Base-by-base conservation (phyloP, 2,888 invertebrate genomes). In the Scaeva pyrastri region DNA sequence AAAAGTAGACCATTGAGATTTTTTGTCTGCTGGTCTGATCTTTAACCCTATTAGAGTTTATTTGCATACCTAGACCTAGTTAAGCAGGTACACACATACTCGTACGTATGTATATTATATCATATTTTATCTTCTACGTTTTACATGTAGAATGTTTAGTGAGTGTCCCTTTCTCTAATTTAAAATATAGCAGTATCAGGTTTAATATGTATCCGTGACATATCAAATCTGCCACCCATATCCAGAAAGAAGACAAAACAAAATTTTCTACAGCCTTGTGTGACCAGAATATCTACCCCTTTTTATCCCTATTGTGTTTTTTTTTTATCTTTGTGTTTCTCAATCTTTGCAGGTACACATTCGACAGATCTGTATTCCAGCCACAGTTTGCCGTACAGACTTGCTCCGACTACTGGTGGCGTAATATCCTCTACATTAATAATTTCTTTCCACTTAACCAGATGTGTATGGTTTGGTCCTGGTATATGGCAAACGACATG, bases 401-500 rank as follows among this genome's bases (percentile, higher is more conserved):
- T n/a, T 97, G 97, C 90, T 94, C 94, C 70, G 94, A 94, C 88
- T 96, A 94, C 91, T 97, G 97, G 97, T 97, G 97, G 97, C 93
- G 97, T 80, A 97, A 97, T 90, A 94, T 96, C n/a, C 93, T 97
- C 16, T 97, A 96, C 91, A 95, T 97, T 89, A 97, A 97, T 91
- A 97, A 96, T 90, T 94, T 96, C 90, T 97, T 94, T 91, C 95
- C 96, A 0, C 95, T 95, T 90, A 93, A 93, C 26, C 96, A 96
- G 90, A 96, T 96, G 94, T 96, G 96, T 91, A 96, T 96, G 96
- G 94, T 96, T 78, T 96, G 96, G 96, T 95, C 96, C 60, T 96
- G 96, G 96, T 96, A 96, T 89, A 95, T 96, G 94, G 95, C 96
- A 10, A 96, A 96, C 89, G 96, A 96, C 90, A 96, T 96, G 81